Evolutionary conservation across 2,113 vertebrate species (phyloP), one percentile per base, ranked within the genome.

Genomic region (Oryzias curvinotus): DNA sequence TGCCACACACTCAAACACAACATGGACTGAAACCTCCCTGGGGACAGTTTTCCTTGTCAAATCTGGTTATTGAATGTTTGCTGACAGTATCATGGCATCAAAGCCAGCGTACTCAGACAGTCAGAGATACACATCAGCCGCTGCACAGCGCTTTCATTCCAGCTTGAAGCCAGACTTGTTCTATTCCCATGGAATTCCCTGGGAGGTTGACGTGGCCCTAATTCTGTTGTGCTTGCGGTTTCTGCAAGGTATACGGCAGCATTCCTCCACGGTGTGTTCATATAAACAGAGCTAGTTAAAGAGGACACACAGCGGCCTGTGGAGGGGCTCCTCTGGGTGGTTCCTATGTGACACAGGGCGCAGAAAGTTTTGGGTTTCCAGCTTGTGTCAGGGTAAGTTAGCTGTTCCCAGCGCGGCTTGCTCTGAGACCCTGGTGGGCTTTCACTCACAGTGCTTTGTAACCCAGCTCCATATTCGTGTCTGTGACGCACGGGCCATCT

Each of bases 331-430:
- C 85, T 83, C 85, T 88, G 90, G 87, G 88, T 90, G 90, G 90
- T 83, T 88, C 78, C 82, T 82, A 82, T 91, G 87, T 87, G 81
- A 86, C 80, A 52, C 64, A 70, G 81, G 77, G 80, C 85, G 62
- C 76, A 18, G 54, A 70, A 72, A 57, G 85, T 80, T 58, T 92
- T 85, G 78, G 78, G 90, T 91, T 93, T 91, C 90, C 83, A 89
- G 88, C 71, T 80, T 84, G 90, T 82, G 91, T 93, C 92, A 91
- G 91, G 90, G 90, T 90, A 83, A 77, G 87, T 92, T 91, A 93
- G 78, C 57, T 57, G 81, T 79, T 87, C 68, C 81, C 75, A 26
- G 73, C 15, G 63, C 76, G 71, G 75, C 61, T 65, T 47, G 75
- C 77, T 85, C 75, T 13, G 69, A 75, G 87, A 74, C 80, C 86